Base-by-base conservation (phyloP, 2,888 invertebrate species). In the Adelognathus sp. region DNA sequence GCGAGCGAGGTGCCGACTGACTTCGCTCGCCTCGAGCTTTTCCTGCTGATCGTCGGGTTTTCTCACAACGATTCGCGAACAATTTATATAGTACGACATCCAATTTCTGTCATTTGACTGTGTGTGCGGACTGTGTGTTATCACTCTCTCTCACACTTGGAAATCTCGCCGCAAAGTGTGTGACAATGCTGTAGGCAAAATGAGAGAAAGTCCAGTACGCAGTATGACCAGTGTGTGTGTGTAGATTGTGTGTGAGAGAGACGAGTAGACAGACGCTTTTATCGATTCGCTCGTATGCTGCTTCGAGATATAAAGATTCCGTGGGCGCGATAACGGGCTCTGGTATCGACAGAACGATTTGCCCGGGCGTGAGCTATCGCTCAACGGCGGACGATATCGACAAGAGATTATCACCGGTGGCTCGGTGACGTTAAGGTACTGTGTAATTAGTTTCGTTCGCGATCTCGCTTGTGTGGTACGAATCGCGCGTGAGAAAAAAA, bases 251-350 rank as follows among this genome's bases (percentile, higher is more conserved):
- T 36, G 14, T 52, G 16, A 33, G 39, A 24, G 29, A 14, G 29
- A 39, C 31, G 29, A 50, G 36, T 44, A 60, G 24, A 56, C 54
- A 27, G 31, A 18, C 21, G 60, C 31, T 29, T 41, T 64, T 71
- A 60, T 64, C 70, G 50, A 64, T 41, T 46, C 46, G 14, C 31
- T 63, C 21, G 54, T 66, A 61, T 29, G 36, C 9, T 61, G 16
- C 29, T 64, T 24, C 29, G 63, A 63, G 61, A 56, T 63, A 63
- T 39, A 63, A 63, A 70, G 69, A 76, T 63, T 76, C 18, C 31
- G 56, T 21, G 18, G 33, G n/a, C n/a, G n/a, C 36, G 69, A 70
- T 75, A 63, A 46, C 61, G 50, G n/a, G 50, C 41, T 60, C 60
- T 44, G 41, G 31, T 67, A 60, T 72, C 36, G 27, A 76, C 39